Evolutionary conservation across 2,888 invertebrate genomes (phyloP).

Genomic region (Diadegma fenestrale): DNA sequence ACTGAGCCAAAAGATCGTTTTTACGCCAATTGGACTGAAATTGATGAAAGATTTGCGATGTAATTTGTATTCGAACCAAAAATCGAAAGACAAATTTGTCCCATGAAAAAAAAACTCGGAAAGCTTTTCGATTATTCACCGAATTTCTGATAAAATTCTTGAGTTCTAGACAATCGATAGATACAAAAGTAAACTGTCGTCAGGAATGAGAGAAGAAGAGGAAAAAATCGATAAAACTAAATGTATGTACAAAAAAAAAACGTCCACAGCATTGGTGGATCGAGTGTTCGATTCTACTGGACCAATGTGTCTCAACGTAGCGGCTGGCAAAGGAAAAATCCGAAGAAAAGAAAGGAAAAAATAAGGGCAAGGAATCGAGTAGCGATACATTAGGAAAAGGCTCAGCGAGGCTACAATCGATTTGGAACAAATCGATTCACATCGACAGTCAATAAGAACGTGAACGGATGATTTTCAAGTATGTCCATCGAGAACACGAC

Average conservation of each 20-base stretch:
- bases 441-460: slow-evolving; percentile 29
- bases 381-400: slow-evolving; percentile 36
- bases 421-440: background rate
- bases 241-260: background rate
- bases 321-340: background rate
- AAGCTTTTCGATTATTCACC: background rate
- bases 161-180: background rate
- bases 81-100: background rate
- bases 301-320: background rate
- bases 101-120: background rate
- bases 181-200: background rate
- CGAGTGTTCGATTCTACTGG: slow-evolving; percentile 17
- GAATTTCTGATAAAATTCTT: background rate
- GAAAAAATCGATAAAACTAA: slow-evolving; percentile 16
- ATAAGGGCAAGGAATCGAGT: slow-evolving; percentile 29
- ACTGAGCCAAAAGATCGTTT: background rate
- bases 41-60: background rate
- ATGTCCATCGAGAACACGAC: too few relatives aligned
- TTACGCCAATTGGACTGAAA: background rate
- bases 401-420: slow-evolving; percentile 48
- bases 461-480: slow-evolving; percentile 1
- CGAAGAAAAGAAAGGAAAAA: slow-evolving; percentile 29
- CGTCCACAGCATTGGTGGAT: slow-evolving; percentile 40
- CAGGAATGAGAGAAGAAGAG: slow-evolving; percentile 8
- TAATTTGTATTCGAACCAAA: background rate